phyloP scores from a whole-genome alignment of 1,140 invertebrate genomes.

The Drosophila ficusphila region DNA sequence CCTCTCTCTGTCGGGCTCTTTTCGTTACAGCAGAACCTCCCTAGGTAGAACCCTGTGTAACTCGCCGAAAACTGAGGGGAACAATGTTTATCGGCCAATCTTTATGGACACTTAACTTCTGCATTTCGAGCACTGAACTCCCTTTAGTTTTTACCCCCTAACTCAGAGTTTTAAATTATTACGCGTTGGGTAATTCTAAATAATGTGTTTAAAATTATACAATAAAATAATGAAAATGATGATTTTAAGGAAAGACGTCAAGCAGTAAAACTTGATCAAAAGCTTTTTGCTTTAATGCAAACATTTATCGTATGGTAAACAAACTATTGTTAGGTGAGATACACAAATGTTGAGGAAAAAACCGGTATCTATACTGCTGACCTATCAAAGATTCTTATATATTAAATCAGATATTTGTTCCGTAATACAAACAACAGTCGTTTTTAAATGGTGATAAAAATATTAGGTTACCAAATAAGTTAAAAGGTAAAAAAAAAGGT shows the following conservation, averaged over 20 bases:
- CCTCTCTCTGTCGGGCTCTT: neutral
- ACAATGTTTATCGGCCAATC: slow-evolving; percentile 19
- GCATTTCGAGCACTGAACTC: slow-evolving; percentile 3
- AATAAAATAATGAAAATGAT: too few relatives aligned
- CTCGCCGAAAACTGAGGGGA: slow-evolving; percentile 2
- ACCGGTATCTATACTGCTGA: too few relatives aligned
- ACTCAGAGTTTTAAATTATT: neutral
- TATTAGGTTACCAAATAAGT: too few relatives aligned
- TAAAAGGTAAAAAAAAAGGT: too few relatives aligned
- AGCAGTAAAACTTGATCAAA: too few relatives aligned
- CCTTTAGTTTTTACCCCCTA: neutral
- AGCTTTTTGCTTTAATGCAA: neutral
- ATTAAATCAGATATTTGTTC: too few relatives aligned
- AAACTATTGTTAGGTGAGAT: neutral
- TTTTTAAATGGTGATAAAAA: too few relatives aligned
- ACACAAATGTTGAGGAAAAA: neutral
- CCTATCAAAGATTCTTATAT: too few relatives aligned
- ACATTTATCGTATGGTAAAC: neutral
- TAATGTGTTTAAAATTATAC: too few relatives aligned
- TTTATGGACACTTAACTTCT: slow-evolving; percentile 16
- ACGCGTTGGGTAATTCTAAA: too few relatives aligned
- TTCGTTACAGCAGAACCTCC: slow-evolving; percentile 21
- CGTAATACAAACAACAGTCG: too few relatives aligned
- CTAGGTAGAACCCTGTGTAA: neutral
- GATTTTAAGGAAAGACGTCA: too few relatives aligned